A percentile compares a stretch with the other conserved stretches of the same genome.
These are phyloP conservation scores for Varanus salvator DNA, from an alignment of 2,113 vertebrate species.

Conservation along the genomic window DNA sequence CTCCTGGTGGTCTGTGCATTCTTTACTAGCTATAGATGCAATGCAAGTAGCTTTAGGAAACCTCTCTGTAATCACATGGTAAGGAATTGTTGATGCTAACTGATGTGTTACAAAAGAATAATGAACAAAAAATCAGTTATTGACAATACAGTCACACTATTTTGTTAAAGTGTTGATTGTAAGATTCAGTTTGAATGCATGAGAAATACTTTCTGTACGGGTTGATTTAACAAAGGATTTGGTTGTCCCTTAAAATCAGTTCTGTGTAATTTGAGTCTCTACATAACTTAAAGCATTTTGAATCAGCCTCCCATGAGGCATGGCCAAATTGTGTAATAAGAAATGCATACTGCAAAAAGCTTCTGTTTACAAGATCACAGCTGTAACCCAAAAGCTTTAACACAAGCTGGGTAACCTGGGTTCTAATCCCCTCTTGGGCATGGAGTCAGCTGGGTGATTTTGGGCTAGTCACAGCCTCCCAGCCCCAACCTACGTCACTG, in stretches of 20 bases:
- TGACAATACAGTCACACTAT: background rate
- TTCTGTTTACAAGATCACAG: no score
- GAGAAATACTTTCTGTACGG: background rate
- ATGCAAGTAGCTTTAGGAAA: slow-evolving; percentile 35
- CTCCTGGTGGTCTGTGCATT: slow-evolving; percentile 24
- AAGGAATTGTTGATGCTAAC: slow-evolving; percentile 38
- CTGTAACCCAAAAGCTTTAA: no score
- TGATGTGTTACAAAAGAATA: slow-evolving; percentile 50
- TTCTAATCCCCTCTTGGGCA: no score
- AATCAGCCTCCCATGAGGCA: background rate
- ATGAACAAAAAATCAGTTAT: slow-evolving; percentile 23
- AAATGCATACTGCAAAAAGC: background rate
- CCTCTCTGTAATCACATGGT: slow-evolving; percentile 44
- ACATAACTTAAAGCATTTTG: slow-evolving; percentile 1
- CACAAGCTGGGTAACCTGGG: no score
- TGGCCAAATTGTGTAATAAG: background rate
- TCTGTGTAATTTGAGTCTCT: background rate
- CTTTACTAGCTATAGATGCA: background rate
- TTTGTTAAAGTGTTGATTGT: slow-evolving; percentile 35
- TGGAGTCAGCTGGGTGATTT: no score
- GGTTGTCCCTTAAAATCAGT: background rate
- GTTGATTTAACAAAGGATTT: background rate
- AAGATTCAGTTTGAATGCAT: slow-evolving; percentile 21
- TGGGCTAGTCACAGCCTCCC: no score
- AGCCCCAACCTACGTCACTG: no score